Evolutionary conservation across 2,113 vertebrate genomes (phyloP).

Genomic region (Pelusios castaneus): DNA sequence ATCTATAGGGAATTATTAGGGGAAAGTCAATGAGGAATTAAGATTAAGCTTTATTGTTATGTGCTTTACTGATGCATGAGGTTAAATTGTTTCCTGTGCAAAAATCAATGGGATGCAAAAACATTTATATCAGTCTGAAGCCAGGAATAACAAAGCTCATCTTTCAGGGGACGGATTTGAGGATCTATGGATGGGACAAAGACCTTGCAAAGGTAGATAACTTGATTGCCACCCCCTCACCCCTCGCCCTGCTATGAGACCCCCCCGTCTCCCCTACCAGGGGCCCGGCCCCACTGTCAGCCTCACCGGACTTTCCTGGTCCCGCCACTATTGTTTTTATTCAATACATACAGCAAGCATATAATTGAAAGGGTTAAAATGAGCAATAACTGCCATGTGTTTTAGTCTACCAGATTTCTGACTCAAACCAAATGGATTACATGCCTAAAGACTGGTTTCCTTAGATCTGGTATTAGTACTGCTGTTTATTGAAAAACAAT

Average conservation of each 20-base stretch:
- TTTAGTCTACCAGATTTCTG: background rate
- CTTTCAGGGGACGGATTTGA: background rate
- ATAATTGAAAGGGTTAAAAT: background rate
- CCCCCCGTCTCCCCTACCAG: too few species aligned
- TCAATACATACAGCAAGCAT: background rate
- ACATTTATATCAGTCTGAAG: background rate
- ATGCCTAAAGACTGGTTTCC: background rate
- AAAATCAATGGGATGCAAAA: background rate
- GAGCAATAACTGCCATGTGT: background rate
- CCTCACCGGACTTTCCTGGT: too few species aligned
- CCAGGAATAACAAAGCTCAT: background rate
- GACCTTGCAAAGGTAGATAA: background rate
- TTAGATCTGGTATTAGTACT: background rate
- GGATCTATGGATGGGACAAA: fast-evolving
- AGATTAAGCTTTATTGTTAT: background rate
- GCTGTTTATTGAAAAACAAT: background rate
- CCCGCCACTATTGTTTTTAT: background rate
- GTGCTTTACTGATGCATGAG: background rate
- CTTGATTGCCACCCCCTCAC: too few species aligned
- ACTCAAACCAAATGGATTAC: background rate
- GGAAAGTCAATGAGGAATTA: background rate
- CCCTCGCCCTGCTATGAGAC: too few species aligned
- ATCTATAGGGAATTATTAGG: background rate
- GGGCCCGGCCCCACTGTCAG: too few species aligned
- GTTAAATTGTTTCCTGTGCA: background rate